Evolutionary conservation across 2,888 invertebrate genomes (phyloP), one percentile per base, ranked within the genome.

Genomic region (Luperina testacea): DNA sequence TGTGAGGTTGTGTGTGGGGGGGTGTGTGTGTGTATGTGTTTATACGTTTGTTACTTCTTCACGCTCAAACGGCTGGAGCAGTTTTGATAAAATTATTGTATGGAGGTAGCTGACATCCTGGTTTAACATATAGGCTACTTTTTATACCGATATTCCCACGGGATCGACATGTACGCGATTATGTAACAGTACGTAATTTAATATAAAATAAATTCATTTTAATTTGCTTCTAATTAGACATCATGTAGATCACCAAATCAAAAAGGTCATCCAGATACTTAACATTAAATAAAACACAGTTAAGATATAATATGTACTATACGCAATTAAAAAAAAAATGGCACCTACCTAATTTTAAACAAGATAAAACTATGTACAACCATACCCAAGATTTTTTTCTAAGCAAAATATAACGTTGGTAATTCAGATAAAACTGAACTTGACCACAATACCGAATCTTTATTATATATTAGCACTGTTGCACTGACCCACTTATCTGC

Each of bases 401-500:
- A 57, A 76, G 57, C 76, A 57, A 68, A 78, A 42, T 73, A 83
- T 76, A 32, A 17, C 13, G 20, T 32, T 32, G 9, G 2, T 11
- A 59, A 64, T 53, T 69, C 72, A 82, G 89, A 91, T 90, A 89
- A 88, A 87, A 90, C 85, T 95, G 96, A 96, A 96, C 96, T 97
- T 97, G 96, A 95, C 96, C 95, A 94, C 86, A 89, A 90, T 90
- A 92, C 88, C 88, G 90, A 92, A 90, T 91, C 90, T 92, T 88
- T 92, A 92, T 88, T 92, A 92, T 92, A 92, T 93, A 92, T 76
- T 68, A 76, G 78, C 75, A 79, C 83, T 90, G 93, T 92, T 95
- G 94, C 95, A 95, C 92, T 95, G 95, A 95, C 96, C 95, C 84
- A 95, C 82, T 95, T 95, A 95, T 95, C 94, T 88, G 89, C 89